Conservation (phyloP, 2,113 vertebrate species). For the Manacus vitellinus region DNA sequence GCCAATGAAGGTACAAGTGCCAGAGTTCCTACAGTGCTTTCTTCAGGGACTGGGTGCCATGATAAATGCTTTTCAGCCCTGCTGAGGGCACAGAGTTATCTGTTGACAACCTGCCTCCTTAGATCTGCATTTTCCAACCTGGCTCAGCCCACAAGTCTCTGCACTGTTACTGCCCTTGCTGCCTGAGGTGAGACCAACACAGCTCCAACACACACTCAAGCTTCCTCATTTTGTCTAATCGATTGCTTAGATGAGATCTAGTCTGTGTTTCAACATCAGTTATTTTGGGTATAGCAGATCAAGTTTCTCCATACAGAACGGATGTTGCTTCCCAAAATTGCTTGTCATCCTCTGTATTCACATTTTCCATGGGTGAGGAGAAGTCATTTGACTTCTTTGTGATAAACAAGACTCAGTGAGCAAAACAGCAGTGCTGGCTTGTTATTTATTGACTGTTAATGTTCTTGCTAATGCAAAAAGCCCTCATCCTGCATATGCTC, state of each 20-base stretch:
- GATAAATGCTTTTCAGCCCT: background rate
- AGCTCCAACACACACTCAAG: background rate
- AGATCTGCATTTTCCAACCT: background rate
- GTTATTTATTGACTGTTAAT: background rate
- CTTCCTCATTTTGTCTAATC: background rate
- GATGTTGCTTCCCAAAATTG: constrained; percentile 46
- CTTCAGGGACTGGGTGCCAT: background rate
- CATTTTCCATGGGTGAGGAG: constrained; percentile 63
- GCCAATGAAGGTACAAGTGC: background rate
- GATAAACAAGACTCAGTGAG: constrained; percentile 30
- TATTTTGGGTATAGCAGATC: constrained; percentile 33
- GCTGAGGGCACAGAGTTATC: background rate
- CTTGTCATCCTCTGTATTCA: constrained; percentile 10
- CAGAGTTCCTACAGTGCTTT: background rate
- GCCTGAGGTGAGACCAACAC: background rate
- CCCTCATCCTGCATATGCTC: background rate
- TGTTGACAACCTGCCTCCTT: background rate
- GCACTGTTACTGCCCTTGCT: background rate
- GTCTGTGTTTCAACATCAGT: background rate
- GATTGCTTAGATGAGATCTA: background rate
- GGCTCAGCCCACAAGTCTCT: background rate
- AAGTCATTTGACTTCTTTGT: constrained; percentile 63
- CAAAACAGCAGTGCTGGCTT: background rate
- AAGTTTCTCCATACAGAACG: constrained; percentile 26
- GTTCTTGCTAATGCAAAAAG: background rate